Conservation (phyloP, 2,888 invertebrate genomes). For the Zelleria hepariella region DNA sequence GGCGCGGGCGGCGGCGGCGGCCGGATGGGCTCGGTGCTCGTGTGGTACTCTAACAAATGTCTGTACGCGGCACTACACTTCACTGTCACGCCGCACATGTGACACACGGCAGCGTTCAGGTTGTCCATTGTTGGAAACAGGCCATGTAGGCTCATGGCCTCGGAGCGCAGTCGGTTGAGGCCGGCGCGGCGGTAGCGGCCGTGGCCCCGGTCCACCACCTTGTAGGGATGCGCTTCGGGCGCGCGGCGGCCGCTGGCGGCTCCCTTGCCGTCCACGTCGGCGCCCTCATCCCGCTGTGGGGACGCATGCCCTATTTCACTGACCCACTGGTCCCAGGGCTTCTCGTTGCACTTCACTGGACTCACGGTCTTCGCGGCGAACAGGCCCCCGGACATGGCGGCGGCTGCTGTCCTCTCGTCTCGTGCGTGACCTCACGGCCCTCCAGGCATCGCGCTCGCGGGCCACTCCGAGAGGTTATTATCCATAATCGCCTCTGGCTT, state of each 20-base stretch:
- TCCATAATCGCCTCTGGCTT: slow-evolving; percentile 54
- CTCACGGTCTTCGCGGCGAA: slow-evolving; percentile 56
- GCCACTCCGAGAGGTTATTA: slow-evolving; percentile 66
- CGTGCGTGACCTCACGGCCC: slow-evolving; percentile 26
- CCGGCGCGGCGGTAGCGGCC: slow-evolving; percentile 48
- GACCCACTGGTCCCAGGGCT: slow-evolving; percentile 68
- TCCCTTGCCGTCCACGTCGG: slow-evolving; percentile 41
- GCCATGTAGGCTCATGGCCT: slow-evolving; percentile 83
- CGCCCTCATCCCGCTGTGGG: slow-evolving; percentile 57
- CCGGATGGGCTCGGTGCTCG: slow-evolving; percentile 46
- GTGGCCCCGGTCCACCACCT: slow-evolving; percentile 26
- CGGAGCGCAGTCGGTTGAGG: slow-evolving; percentile 64
- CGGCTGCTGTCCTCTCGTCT: neutral
- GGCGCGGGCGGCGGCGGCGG: slow-evolving; percentile 58
- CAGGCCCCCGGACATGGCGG: slow-evolving; percentile 59
- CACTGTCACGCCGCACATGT: slow-evolving; percentile 81
- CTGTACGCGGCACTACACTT: slow-evolving; percentile 84
- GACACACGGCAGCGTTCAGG: slow-evolving; percentile 83
- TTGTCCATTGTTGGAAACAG: slow-evolving; percentile 84
- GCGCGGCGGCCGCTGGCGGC: slow-evolving; percentile 32
- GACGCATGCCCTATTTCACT: slow-evolving; percentile 63
- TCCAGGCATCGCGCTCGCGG: slow-evolving; percentile 54
- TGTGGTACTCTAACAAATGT: slow-evolving; percentile 77
- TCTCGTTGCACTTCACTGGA: slow-evolving; percentile 63
- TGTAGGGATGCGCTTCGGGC: slow-evolving; percentile 42